Base-by-base conservation (phyloP, 2,797 vertebrate species). In the Cynodonichthys magdalenae region DNA sequence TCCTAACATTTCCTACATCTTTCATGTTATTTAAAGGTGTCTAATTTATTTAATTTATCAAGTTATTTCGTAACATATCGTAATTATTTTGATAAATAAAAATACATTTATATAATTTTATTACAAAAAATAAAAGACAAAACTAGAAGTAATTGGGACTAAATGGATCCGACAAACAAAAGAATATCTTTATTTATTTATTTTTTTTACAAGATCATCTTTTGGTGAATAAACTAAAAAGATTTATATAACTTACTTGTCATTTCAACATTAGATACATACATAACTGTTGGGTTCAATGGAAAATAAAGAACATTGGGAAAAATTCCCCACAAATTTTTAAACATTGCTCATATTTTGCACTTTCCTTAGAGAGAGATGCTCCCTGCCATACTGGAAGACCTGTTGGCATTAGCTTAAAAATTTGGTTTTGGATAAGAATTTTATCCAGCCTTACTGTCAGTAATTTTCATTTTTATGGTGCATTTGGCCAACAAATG, bases 331-430 rank as follows among this genome's bases (percentile, higher is more conserved):
- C 59, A 34, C 44, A 45, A 15, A 27, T 20, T 51, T 66, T 29
- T 53, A 12, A 75, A 63, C 52, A 62, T 66, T 6, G 19, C 61
- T 76, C 57, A 58, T 44, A 39, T 69, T 68, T 61, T 78, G 34
- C 66, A 63, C 69, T 59, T 65, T 48, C 9, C 24, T 60, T 31
- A 54, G 62, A 18, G 62, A 18, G 45, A 77, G 71, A 77, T 31
- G 47, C 46, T 78, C 52, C 63, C 54, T 64, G 53, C 31, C 71
- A 50, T 59, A 63, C 60, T 78, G 89, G 87, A 92, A 92, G 88
- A 92, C 88, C 72, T 63, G 53, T 83, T 85, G 17, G 74, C 39
- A 68, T 63, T 42, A 61, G 49, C 61, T 69, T 44, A 31, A 49
- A 85, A 79, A 75, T 58, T 28, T 46, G 7, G 44, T 29, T 77